phyloP scores from a whole-genome alignment of 64 coral and sea anemone species.

The Anthopleura sola region DNA sequence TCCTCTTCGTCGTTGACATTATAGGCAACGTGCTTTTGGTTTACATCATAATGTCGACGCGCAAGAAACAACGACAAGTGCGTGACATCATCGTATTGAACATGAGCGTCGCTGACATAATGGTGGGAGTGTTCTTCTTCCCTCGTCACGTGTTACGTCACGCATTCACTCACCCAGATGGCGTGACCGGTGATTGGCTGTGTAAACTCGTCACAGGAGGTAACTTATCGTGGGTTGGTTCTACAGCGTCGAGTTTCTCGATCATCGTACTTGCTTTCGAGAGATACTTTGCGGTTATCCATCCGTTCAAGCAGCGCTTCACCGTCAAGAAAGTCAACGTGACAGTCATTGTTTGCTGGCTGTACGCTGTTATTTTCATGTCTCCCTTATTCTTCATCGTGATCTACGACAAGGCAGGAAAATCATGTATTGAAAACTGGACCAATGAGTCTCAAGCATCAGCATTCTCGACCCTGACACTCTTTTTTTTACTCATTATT shows the following conservation, averaged over 20 bases:
- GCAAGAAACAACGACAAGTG: neutral
- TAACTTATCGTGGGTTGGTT: slow-evolving; percentile 10
- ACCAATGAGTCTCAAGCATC: neutral
- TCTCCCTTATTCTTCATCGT: slow-evolving; percentile 5
- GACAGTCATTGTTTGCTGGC: slow-evolving; percentile 7
- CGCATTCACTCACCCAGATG: neutral
- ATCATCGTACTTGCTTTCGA: slow-evolving; percentile 4
- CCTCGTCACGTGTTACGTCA: slow-evolving; percentile 24
- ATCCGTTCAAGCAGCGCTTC: slow-evolving; percentile 24
- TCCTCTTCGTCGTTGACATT: slow-evolving; percentile 1
- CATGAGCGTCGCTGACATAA: slow-evolving; percentile 13
- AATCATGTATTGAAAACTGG: slow-evolving; percentile 10
- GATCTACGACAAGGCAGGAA: neutral
- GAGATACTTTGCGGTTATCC: slow-evolving; percentile 15
- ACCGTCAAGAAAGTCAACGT: slow-evolving; percentile 16
- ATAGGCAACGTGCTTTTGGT: neutral
- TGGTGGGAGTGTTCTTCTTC: slow-evolving; percentile 26
- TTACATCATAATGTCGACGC: slow-evolving; percentile 10
- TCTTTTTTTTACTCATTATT: slow-evolving; percentile 7
- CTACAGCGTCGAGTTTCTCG: slow-evolving; percentile 11
- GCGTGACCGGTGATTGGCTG: neutral
- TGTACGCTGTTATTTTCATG: slow-evolving; percentile 25
- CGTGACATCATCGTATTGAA: slow-evolving; percentile 26
- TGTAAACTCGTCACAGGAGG: slow-evolving; percentile 21
- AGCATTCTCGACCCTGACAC: slow-evolving; percentile 13